These are phyloP conservation scores for Urocyon cinereoargenteus DNA, from an alignment of 2,797 vertebrate genomes.

Conservation along the genomic window DNA sequence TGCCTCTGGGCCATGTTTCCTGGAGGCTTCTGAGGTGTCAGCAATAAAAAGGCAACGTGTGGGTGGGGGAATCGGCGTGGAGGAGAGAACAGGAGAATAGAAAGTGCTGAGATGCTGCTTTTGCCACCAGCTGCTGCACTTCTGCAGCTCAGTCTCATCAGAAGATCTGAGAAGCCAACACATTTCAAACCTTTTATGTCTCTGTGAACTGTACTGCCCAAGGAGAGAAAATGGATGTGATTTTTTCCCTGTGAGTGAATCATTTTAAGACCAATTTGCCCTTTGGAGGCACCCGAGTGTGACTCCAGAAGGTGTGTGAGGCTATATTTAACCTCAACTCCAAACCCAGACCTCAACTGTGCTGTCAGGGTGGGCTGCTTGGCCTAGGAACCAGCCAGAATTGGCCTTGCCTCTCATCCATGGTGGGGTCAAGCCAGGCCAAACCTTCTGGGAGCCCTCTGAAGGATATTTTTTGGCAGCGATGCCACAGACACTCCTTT, in stretches of 20 bases:
- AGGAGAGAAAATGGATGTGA: neutral
- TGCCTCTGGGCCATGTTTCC: neutral
- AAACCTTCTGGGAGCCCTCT: neutral
- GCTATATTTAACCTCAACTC: neutral
- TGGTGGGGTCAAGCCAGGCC: neutral
- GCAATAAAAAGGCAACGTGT: neutral
- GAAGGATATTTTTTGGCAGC: neutral
- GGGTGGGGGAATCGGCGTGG: neutral
- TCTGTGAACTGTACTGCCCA: rapidly evolving
- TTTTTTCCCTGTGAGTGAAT: neutral
- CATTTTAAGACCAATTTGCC: neutral
- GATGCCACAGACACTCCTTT: neutral
- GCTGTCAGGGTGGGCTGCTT: neutral
- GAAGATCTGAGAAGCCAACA: neutral
- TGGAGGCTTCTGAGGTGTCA: slow-evolving; percentile 50
- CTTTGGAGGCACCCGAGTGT: neutral
- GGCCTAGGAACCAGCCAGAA: neutral
- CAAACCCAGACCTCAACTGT: neutral
- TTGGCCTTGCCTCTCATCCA: neutral
- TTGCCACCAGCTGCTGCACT: neutral
- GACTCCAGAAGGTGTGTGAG: neutral
- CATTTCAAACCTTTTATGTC: neutral
- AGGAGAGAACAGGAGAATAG: neutral
- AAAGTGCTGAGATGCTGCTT: neutral
- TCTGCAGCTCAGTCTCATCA: neutral